These are phyloP conservation scores for Oscheius sp. DNA, from an alignment of 2,888 invertebrate species.

Conservation along the genomic window DNA sequence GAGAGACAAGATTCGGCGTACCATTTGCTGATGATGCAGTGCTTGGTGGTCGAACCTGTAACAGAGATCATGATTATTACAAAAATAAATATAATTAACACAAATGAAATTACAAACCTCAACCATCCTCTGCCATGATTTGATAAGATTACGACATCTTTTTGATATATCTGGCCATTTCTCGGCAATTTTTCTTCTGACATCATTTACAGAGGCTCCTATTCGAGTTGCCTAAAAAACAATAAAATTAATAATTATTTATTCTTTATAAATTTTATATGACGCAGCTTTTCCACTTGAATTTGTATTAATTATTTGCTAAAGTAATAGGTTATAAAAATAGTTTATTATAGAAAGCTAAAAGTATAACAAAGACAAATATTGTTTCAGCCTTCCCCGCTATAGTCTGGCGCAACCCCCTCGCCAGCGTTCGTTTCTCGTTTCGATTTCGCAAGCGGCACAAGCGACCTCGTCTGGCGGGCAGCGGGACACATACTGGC, in stretches of 20 bases:
- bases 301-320: neutral
- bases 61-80: neutral
- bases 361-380: neutral
- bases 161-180: slow-evolving; percentile 61
- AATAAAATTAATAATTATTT: slow-evolving; percentile 11
- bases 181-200: slow-evolving; percentile 60
- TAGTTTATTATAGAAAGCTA: slow-evolving; percentile 1
- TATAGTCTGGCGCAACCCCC: neutral
- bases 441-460: slow-evolving; percentile 24
- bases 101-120: slow-evolving; percentile 38
- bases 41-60: slow-evolving; percentile 44
- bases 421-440: slow-evolving; percentile 19
- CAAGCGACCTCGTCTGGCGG: neutral
- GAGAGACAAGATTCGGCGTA: slow-evolving; percentile 68
- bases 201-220: slow-evolving; percentile 64
- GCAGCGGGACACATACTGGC: neutral
- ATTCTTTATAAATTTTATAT: neutral
- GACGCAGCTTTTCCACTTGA: too few species aligned
- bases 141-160: slow-evolving; percentile 66
- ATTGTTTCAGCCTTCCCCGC: neutral
- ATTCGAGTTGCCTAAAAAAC: slow-evolving; percentile 66
- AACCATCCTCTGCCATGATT: slow-evolving; percentile 64
- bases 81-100: neutral
- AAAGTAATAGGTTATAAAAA: neutral
- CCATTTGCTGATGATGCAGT: slow-evolving; percentile 62